Percentiles rank a stretch among this genome's conserved stretches.
phyloP scores from a whole-genome alignment of 1,140 invertebrate genomes.

The Liolophura sinensis region DNA sequence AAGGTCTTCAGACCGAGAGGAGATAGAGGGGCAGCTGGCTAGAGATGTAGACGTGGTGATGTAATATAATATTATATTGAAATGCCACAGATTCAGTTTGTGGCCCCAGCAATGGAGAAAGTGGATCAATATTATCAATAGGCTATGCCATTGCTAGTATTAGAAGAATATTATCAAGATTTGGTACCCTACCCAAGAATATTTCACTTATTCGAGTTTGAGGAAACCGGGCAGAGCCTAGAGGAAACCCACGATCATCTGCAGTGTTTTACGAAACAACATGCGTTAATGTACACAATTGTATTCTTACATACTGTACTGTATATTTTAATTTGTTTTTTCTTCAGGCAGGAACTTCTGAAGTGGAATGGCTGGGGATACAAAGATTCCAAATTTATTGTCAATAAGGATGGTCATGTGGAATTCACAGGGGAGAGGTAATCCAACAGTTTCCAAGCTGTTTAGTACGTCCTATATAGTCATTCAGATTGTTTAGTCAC shows the following conservation, averaged over 20 bases:
- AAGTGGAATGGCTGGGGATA: constrained; percentile 99
- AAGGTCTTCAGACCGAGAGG: background rate
- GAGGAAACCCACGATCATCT: too few species aligned
- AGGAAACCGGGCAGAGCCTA: too few species aligned
- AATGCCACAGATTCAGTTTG: too few species aligned
- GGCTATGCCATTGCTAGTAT: too few species aligned
- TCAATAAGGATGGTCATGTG: constrained; percentile 66
- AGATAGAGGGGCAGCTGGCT: background rate
- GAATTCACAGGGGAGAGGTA: constrained; percentile 79
- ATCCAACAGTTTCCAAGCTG: constrained; percentile 54
- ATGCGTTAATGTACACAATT: background rate
- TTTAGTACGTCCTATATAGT: background rate
- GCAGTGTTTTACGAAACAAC: background rate
- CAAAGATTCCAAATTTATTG: constrained; percentile 82
- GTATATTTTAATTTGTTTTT: constrained; percentile 2
- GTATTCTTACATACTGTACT: background rate
- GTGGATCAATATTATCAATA: too few species aligned
- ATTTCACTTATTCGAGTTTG: background rate
- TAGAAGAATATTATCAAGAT: background rate
- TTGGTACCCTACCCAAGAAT: background rate
- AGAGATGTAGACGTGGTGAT: background rate
- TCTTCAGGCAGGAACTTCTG: constrained; percentile 62
- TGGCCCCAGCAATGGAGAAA: too few species aligned
- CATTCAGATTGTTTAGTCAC: background rate
- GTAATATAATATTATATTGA: background rate